phyloP scores from a whole-genome alignment of 2,888 invertebrate genomes.

The Crocallis elinguaria region DNA sequence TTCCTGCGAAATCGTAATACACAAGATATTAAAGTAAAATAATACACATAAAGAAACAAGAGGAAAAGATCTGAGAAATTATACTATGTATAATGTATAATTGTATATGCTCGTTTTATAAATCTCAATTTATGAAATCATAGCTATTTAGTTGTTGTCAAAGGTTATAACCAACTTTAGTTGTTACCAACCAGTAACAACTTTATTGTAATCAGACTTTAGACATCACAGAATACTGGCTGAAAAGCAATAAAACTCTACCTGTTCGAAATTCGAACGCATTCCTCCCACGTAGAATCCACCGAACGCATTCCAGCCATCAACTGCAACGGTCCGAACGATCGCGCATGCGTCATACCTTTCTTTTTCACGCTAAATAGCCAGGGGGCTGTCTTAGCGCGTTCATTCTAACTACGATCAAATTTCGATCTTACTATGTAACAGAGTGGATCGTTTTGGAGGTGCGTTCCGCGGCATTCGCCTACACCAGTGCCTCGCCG shows the following conservation, averaged over 20 bases:
- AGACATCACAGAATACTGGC: not conserved
- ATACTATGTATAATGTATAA: no score
- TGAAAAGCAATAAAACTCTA: constrained; percentile 2
- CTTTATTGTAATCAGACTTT: no score
- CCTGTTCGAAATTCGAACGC: not conserved
- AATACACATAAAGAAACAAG: no score
- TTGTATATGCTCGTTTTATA: no score
- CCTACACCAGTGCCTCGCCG: constrained; percentile 64
- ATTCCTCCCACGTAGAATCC: not conserved
- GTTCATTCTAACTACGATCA: constrained; percentile 75
- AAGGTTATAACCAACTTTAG: no score
- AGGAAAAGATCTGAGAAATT: no score
- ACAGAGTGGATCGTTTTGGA: constrained; percentile 71
- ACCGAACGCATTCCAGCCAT: constrained; percentile 22
- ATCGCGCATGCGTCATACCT: constrained; percentile 69
- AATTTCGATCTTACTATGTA: constrained; percentile 82
- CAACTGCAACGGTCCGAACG: constrained; percentile 68
- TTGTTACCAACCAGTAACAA: no score
- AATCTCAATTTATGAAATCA: no score
- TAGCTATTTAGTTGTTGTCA: no score
- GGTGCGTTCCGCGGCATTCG: constrained; percentile 39
- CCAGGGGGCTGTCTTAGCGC: constrained; percentile 74
- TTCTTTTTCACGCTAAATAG: constrained; percentile 63
- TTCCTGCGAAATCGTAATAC: no score
- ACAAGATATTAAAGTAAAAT: no score